These are phyloP conservation scores for Zaprionus davidi DNA, from an alignment of 1,140 invertebrate genomes.

Conservation along the genomic window DNA sequence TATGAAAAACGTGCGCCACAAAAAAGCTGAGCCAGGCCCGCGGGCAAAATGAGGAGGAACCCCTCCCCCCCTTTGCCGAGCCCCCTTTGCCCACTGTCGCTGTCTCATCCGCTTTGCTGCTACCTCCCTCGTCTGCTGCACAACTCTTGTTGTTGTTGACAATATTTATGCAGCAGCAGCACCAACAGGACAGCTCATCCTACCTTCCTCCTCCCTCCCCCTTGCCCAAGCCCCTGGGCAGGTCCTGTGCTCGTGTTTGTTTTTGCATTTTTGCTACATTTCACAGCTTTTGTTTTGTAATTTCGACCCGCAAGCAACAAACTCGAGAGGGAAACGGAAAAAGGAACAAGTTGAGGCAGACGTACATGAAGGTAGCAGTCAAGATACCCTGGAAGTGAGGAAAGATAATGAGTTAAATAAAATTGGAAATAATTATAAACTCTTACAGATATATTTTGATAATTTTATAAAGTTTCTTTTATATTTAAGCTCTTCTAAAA, in stretches of 20 bases:
- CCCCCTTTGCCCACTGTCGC: slow-evolving; percentile 6
- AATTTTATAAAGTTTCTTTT: too few species aligned
- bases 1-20: slow-evolving; percentile 68
- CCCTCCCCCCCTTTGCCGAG: background rate
- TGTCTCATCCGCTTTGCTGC: slow-evolving; percentile 11
- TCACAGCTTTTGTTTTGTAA: slow-evolving; percentile 77
- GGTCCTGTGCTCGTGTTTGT: slow-evolving; percentile 55
- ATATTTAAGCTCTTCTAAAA: too few species aligned
- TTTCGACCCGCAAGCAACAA: slow-evolving; percentile 66
- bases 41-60: slow-evolving; percentile 20
- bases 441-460: too few species aligned
- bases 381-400: background rate
- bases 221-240: background rate
- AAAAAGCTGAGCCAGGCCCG: slow-evolving; percentile 46
- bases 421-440: too few species aligned
- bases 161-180: slow-evolving; percentile 82
- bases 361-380: too few species aligned
- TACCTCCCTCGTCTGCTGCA: slow-evolving; percentile 3
- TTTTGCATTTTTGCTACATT: slow-evolving; percentile 69
- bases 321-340: slow-evolving; percentile 34
- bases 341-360: background rate
- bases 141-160: slow-evolving; percentile 55
- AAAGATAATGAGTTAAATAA: too few species aligned
- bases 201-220: background rate
- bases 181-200: slow-evolving; percentile 53